These are phyloP conservation scores for Mycetomoellerius zeteki DNA, from an alignment of 1,140 invertebrate genomes.

Conservation along the genomic window DNA sequence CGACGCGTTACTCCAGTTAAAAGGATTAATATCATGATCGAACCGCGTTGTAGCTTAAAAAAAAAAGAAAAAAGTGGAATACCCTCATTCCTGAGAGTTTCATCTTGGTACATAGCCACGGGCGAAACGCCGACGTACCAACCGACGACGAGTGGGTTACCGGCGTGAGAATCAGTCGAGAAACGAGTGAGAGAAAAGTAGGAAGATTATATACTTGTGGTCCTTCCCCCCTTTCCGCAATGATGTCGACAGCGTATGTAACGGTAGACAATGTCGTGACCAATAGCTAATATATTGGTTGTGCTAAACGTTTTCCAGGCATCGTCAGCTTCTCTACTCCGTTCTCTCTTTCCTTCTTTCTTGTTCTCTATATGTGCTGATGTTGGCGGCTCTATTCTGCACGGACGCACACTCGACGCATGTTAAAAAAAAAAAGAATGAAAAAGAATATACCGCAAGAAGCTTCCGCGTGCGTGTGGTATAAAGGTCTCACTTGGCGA, in stretches of 20 bases:
- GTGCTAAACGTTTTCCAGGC: constrained; percentile 83
- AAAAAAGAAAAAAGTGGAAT: constrained; percentile 69
- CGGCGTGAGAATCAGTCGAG: constrained; percentile 77
- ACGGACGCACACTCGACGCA: background rate
- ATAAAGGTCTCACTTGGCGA: background rate
- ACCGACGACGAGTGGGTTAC: constrained; percentile 62
- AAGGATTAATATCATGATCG: constrained; percentile 24
- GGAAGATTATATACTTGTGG: constrained; percentile 76
- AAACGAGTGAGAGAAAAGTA: constrained; percentile 77
- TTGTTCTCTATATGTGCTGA: constrained; percentile 8
- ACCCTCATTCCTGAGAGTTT: constrained; percentile 74
- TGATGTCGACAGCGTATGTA: constrained; percentile 80
- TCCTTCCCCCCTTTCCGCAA: constrained; percentile 42
- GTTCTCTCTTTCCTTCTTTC: constrained; percentile 22
- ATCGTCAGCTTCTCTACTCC: constrained; percentile 73
- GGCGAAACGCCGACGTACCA: constrained; percentile 64
- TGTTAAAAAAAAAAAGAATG: constrained; percentile 35
- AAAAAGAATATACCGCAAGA: constrained; percentile 16
- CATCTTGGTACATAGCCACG: constrained; percentile 70
- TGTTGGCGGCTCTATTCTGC: constrained; percentile 48
- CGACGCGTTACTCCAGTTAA: constrained; percentile 8
- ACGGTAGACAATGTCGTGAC: constrained; percentile 85
- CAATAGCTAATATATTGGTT: constrained; percentile 85
- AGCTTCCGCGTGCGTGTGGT: constrained; percentile 59
- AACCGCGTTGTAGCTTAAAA: constrained; percentile 8